These are phyloP conservation scores for Poecile atricapillus DNA, from an alignment of 2,113 vertebrate genomes.

Conservation along the genomic window DNA sequence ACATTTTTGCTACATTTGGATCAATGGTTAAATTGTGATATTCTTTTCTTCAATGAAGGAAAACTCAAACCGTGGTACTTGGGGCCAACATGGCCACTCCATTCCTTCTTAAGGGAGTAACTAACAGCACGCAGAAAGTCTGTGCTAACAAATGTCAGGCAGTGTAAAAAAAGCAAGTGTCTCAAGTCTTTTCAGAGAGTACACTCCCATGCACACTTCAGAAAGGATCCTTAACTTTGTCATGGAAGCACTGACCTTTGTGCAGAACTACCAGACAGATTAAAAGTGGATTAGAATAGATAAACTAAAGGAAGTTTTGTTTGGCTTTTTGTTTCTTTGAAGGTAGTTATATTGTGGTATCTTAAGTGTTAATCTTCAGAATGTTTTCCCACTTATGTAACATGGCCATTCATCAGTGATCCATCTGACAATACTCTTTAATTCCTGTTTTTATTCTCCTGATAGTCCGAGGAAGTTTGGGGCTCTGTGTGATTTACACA, in stretches of 20 bases:
- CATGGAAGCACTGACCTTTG: not conserved
- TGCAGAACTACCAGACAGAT: not conserved
- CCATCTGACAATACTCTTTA: not conserved
- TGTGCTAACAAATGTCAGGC: not conserved
- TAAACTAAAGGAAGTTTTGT: not conserved
- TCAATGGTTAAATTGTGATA: not conserved
- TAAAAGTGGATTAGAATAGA: not conserved
- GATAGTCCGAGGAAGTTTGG: constrained; percentile 85
- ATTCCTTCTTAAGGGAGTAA: not conserved
- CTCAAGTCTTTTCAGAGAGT: not conserved
- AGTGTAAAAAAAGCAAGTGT: not conserved
- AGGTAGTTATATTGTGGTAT: not conserved
- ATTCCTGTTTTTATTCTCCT: not conserved
- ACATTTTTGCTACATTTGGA: not conserved
- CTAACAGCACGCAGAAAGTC: not conserved
- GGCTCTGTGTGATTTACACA: constrained; percentile 76
- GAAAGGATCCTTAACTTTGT: not conserved
- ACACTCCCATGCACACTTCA: accelerated
- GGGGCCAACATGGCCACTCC: not conserved
- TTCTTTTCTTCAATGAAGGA: not conserved
- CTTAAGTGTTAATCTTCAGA: not conserved
- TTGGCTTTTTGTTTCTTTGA: not conserved
- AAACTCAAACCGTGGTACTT: not conserved
- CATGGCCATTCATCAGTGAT: not conserved
- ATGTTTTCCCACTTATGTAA: not conserved